phyloP scores from a whole-genome alignment of 2,113 vertebrate genomes.

The Trematomus loennbergii region DNA sequence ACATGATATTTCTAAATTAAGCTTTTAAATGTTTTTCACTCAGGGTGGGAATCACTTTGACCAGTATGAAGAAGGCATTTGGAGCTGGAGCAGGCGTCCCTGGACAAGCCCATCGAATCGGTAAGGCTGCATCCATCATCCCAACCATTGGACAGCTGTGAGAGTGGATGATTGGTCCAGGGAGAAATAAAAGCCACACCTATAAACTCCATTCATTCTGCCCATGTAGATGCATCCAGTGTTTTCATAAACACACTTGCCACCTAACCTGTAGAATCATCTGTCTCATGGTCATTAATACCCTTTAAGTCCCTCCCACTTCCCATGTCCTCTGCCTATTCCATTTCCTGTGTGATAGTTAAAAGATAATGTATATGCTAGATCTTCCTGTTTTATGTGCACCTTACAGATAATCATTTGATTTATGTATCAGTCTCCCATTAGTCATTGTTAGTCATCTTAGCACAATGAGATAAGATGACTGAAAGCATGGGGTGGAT shows the following conservation, averaged over 20 bases:
- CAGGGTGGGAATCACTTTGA: slow-evolving; percentile 99
- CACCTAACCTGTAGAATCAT: slow-evolving; percentile 73
- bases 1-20: slow-evolving; percentile 15
- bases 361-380: slow-evolving; percentile 58
- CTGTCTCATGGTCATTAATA: slow-evolving; percentile 72
- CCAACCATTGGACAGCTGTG: slow-evolving; percentile 80
- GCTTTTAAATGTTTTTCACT: slow-evolving; percentile 52
- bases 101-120: slow-evolving; percentile 99
- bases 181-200: slow-evolving; percentile 73
- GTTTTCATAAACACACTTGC: slow-evolving; percentile 65
- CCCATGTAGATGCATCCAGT: slow-evolving; percentile 72
- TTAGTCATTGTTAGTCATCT: slow-evolving; percentile 73
- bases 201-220: slow-evolving; percentile 68
- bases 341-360: slow-evolving; percentile 74
- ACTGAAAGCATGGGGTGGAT: slow-evolving; percentile 66
- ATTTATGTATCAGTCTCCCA: slow-evolving; percentile 48
- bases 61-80: slow-evolving; percentile 98
- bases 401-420: slow-evolving; percentile 50
- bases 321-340: slow-evolving; percentile 67
- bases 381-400: slow-evolving; percentile 60
- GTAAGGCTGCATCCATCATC: slow-evolving; percentile 87
- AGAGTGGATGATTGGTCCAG: slow-evolving; percentile 87
- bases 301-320: slow-evolving; percentile 56
- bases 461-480: slow-evolving; percentile 54
- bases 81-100: slow-evolving; percentile 98